Base-by-base conservation (phyloP, 2,797 vertebrate genomes). In the Glossophaga mutica region DNA sequence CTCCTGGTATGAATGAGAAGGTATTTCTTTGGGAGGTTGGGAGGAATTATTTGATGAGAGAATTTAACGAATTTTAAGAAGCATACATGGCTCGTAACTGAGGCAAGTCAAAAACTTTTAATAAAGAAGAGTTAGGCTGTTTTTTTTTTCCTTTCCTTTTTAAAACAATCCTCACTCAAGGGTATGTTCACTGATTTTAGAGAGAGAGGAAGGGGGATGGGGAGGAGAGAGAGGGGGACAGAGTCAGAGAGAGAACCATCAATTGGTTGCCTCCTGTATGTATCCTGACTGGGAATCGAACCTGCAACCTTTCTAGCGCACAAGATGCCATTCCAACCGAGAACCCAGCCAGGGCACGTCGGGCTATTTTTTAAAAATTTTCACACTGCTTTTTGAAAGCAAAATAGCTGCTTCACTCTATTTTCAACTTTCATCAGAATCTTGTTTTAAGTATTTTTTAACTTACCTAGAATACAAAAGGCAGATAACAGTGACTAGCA, bases 381-480 rank as follows among this genome's bases (percentile, higher is more conserved):
- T 87, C 57, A 44, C 14, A 44, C 14, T 77, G 29, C 44, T 42
- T 68, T 95, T 76, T 82, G 44, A 87, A 94, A 90, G 52, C 42
- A 94, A 79, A 85, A 77, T 26, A 37, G 52, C 32, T 71, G 29
- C 14, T 79, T 91, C 37, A 73, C 18, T 57, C 24, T 67, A 57
- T 21, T 34, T 81, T 29, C 74, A 85, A 76, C 42, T 50, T 83
- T 70, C 18, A 65, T 19, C 32, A 86, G 59, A 81, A 57, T 76
- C n/a, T 59, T 79, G 4, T 71, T 46, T 16, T 68, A 95, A 78
- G 59, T n/a, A 55, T 50, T 52, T 93, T 85, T 78, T 42, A 94
- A 91, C 98, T 97, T 98, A 99, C 99, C 99, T 99, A 68, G 99
- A 99, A 98, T 99, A 99, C 44, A 99, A 92, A 94, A 99, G 99